Conservation (phyloP, 2,113 vertebrate genomes). For the Phycodurus eques region DNA sequence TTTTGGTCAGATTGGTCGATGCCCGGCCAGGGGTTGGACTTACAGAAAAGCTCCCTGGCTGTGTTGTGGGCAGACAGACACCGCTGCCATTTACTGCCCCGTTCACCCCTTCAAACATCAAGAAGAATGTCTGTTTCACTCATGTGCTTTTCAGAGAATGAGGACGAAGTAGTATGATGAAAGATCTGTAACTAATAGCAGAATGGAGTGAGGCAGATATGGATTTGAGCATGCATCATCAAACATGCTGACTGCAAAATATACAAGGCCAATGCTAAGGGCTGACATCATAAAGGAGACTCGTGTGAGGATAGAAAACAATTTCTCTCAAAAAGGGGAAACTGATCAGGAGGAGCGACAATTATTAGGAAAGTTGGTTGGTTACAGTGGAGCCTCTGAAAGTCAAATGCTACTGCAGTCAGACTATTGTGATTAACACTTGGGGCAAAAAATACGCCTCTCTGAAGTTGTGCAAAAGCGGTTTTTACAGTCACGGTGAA, state of each 20-base stretch:
- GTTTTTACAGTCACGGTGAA: too few species aligned
- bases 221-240: slow-evolving; percentile 65
- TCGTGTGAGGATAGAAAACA: slow-evolving; percentile 46
- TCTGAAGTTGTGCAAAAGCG: too few species aligned
- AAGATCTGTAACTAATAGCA: slow-evolving; percentile 48
- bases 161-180: slow-evolving; percentile 37
- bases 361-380: slow-evolving; percentile 13
- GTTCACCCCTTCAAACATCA: slow-evolving; percentile 81
- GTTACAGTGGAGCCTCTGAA: slow-evolving; percentile 35
- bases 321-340: slow-evolving; percentile 16
- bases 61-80: slow-evolving; percentile 75
- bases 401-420: too few species aligned
- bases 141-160: slow-evolving; percentile 35
- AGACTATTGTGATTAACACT: too few species aligned
- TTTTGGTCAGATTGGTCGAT: slow-evolving; percentile 76
- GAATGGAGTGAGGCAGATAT: slow-evolving; percentile 52
- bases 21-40: slow-evolving; percentile 74
- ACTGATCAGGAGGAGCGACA: slow-evolving; percentile 33
- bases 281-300: slow-evolving; percentile 70
- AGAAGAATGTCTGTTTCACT: slow-evolving; percentile 25
- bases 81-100: slow-evolving; percentile 89
- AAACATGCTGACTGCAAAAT: slow-evolving; percentile 46
- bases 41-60: slow-evolving; percentile 73
- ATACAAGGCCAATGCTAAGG: slow-evolving; percentile 53
- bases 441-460: too few species aligned